phyloP scores from a whole-genome alignment of 30 jellyfish, hydroid and myxozoan species.

The Rhopilema esculentum region DNA sequence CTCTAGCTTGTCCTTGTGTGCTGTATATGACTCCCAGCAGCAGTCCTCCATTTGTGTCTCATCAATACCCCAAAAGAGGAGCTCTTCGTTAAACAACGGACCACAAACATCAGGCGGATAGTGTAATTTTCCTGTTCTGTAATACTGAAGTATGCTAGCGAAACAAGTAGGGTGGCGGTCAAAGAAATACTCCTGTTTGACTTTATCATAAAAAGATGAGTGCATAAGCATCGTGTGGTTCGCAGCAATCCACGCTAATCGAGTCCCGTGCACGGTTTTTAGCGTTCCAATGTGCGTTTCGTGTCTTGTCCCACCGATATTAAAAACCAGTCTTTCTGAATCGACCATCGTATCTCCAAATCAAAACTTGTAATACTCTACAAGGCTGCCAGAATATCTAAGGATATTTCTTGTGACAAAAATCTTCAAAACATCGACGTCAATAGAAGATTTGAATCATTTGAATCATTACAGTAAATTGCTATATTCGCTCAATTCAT shows the following conservation, averaged over 20 bases:
- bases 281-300: constrained; percentile 89
- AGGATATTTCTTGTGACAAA: no score
- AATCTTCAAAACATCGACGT: no score
- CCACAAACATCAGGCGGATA: constrained; percentile 96
- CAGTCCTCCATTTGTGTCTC: constrained; percentile 93
- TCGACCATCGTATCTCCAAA: constrained; percentile 30
- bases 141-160: constrained; percentile 82
- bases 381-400: no score
- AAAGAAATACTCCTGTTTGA: constrained; percentile 82
- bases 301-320: constrained; percentile 93
- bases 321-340: constrained; percentile 80
- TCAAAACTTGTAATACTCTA: neutral
- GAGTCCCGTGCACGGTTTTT: constrained; percentile 83
- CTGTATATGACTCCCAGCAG: constrained; percentile 96
- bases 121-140: constrained; percentile 89
- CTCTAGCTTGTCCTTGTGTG: constrained; percentile 85
- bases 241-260: constrained; percentile 93
- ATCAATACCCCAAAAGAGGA: constrained; percentile 92
- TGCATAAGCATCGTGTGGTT: constrained; percentile 72
- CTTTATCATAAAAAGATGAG: constrained; percentile 79
- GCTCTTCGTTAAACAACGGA: constrained; percentile 79
- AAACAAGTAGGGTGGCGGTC: constrained; percentile 92
- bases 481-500: no score
- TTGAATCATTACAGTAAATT: no score
- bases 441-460: no score